A percentile compares a stretch with the other conserved stretches of the same genome.
Conservation (phyloP, 2,113 vertebrate species). For the Rhombomys opimus region DNA sequence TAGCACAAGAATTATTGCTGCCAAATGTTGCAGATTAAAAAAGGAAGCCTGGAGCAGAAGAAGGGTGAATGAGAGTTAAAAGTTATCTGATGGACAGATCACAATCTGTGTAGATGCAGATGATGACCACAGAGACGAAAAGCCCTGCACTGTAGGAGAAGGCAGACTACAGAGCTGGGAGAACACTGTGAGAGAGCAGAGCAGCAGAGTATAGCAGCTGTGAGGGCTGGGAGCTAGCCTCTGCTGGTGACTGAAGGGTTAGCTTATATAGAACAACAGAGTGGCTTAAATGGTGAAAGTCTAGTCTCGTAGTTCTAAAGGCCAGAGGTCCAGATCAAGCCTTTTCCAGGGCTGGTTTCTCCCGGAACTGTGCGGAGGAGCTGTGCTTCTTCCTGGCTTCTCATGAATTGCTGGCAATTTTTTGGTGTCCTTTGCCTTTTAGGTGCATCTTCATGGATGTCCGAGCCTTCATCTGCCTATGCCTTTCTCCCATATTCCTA, state of each 20-base stretch:
- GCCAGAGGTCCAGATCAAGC: background rate
- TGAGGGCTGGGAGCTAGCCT: background rate
- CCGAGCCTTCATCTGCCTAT: background rate
- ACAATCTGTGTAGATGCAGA: background rate
- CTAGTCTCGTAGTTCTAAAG: background rate
- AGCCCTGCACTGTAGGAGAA: fast-evolving
- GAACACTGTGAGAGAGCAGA: background rate
- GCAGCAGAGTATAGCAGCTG: background rate
- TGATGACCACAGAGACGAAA: background rate
- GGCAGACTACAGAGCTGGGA: background rate
- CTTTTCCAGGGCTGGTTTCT: background rate
- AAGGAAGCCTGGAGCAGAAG: background rate
- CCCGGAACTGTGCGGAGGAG: background rate
- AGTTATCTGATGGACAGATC: background rate
- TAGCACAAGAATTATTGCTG: background rate
- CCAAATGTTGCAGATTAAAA: background rate
- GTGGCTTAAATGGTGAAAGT: background rate
- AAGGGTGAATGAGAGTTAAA: background rate
- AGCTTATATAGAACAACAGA: background rate
- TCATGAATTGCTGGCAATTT: background rate
- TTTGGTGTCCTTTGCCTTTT: background rate
- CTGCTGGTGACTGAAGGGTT: background rate
- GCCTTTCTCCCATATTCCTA: background rate
- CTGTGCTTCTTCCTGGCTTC: background rate
- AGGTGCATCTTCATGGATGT: too few species aligned